These are phyloP conservation scores for Bradypodion pumilum DNA, from an alignment of 2,797 vertebrate species.

Conservation along the genomic window DNA sequence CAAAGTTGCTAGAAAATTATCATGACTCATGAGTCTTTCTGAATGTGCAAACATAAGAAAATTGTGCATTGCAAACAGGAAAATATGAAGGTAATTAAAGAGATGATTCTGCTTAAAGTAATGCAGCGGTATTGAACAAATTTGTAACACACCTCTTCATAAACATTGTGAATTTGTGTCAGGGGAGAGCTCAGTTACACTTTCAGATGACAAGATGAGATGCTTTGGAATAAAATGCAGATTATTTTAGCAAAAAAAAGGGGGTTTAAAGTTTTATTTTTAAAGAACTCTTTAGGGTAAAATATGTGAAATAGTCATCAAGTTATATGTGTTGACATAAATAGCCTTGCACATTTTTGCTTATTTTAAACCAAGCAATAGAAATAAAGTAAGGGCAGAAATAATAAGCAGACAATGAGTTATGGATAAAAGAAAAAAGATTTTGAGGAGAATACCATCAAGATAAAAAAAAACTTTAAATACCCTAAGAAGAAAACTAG, in stretches of 20 bases:
- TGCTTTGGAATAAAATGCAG: neutral
- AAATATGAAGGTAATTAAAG: neutral
- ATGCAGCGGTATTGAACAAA: neutral
- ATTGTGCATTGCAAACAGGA: neutral
- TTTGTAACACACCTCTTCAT: neutral
- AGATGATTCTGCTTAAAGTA: slow-evolving; percentile 6
- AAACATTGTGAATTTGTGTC: neutral
- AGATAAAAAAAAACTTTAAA: neutral
- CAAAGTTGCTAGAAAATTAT: neutral
- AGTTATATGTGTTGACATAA: neutral
- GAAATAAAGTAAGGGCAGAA: neutral
- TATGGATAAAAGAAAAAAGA: neutral
- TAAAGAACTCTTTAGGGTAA: neutral
- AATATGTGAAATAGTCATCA: neutral
- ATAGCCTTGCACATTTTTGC: neutral
- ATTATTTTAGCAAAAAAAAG: neutral
- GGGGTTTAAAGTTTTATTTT: too few species aligned
- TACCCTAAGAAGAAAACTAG: neutral
- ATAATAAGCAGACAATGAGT: neutral
- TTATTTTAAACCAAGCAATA: neutral
- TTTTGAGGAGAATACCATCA: neutral
- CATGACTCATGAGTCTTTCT: neutral
- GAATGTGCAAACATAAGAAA: neutral
- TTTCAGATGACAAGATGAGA: slow-evolving; percentile 7
- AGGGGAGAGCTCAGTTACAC: neutral